phyloP scores from a whole-genome alignment of 2,113 vertebrate species.

The Phalacrocorax aristotelis region DNA sequence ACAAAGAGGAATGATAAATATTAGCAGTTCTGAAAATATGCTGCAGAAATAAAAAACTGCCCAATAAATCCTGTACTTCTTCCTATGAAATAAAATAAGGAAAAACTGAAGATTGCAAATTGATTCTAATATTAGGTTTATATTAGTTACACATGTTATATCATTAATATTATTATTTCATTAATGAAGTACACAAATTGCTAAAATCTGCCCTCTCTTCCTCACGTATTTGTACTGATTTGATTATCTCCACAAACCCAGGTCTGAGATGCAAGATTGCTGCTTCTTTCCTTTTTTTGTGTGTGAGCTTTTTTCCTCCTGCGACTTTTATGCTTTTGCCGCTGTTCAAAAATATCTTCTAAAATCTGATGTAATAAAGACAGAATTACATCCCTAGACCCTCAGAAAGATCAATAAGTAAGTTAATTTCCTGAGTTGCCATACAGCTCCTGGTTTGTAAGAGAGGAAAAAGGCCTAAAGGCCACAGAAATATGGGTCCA shows the following conservation, averaged over 20 bases:
- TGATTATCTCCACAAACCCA: neutral
- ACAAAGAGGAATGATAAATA: neutral
- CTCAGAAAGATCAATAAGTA: constrained; percentile 47
- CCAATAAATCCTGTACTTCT: neutral
- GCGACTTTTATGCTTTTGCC: neutral
- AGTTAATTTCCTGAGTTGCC: constrained; percentile 58
- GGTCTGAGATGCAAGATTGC: neutral
- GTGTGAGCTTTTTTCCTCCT: neutral
- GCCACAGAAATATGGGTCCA: neutral
- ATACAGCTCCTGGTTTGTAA: neutral
- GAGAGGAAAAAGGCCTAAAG: neutral
- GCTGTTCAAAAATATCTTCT: constrained; percentile 36
- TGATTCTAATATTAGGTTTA: neutral
- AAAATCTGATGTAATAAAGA: constrained; percentile 49
- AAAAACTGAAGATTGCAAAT: neutral
- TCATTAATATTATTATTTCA: too few relatives aligned
- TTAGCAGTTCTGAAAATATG: neutral
- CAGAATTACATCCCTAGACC: constrained; percentile 38
- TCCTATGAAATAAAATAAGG: neutral
- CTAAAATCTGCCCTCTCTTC: neutral
- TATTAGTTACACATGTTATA: too few relatives aligned
- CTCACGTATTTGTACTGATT: neutral
- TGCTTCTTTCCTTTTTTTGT: neutral
- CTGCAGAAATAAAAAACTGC: neutral
- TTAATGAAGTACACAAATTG: neutral